Conservation (phyloP, 1,140 invertebrate species). For the Chrysomallon squamiferum region DNA sequence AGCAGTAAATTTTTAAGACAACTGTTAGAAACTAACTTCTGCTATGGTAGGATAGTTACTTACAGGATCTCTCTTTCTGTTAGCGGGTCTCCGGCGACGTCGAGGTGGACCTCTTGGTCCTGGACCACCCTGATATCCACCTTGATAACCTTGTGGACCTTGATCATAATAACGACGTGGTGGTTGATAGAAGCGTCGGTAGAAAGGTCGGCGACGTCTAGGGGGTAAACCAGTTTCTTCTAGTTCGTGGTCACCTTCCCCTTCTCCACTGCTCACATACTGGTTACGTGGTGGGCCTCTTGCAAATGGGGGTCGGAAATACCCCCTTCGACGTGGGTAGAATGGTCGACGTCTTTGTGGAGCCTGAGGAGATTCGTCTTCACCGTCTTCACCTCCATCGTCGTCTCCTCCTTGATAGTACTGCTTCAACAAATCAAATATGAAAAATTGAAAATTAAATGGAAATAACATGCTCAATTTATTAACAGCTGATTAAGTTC, state of each 20-base stretch:
- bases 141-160: conserved; percentile 11
- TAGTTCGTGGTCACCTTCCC: conserved; percentile 9
- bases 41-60: too few species aligned
- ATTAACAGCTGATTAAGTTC: too few species aligned
- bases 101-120: conserved; percentile 23
- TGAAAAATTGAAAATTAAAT: neutral
- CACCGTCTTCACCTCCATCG: conserved; percentile 26
- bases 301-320: conserved; percentile 29
- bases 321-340: conserved; percentile 24
- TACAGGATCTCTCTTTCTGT: neutral
- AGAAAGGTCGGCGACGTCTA: conserved; percentile 32
- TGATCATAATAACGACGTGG: conserved; percentile 24
- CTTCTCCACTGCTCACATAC: conserved; percentile 14
- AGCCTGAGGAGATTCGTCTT: conserved; percentile 58
- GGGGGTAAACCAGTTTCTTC: conserved; percentile 21
- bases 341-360: conserved; percentile 60
- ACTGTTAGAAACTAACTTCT: too few species aligned
- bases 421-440: conserved; percentile 1
- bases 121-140: conserved; percentile 10
- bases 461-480: too few species aligned
- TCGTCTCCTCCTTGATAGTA: conserved; percentile 12
- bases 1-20: too few species aligned
- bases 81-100: conserved; percentile 18
- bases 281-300: conserved; percentile 23
- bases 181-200: conserved; percentile 38